Percentiles rank a stretch among this genome's conserved stretches.
Evolutionary conservation across 2,113 vertebrate genomes (phyloP).

Genomic region (Tragelaphus buxtoni): DNA sequence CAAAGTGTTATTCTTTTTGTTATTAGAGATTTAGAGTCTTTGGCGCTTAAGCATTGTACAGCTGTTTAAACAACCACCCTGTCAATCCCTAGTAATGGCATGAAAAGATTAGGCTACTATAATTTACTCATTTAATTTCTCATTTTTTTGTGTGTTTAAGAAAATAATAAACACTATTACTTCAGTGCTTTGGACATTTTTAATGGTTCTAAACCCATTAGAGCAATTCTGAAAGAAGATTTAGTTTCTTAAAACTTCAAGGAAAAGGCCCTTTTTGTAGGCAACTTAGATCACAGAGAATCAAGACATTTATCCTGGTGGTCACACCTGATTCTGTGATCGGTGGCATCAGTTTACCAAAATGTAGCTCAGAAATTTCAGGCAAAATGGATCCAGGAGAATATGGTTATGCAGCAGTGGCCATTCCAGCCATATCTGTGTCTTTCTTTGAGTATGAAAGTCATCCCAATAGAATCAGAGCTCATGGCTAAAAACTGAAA

Average conservation of each 20-base stretch:
- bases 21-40: constrained; percentile 12
- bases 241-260: not conserved
- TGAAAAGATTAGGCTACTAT: not conserved
- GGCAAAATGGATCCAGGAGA: not conserved
- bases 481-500: not conserved
- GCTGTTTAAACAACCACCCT: constrained; percentile 25
- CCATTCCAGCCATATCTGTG: not conserved
- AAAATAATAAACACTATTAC: not conserved
- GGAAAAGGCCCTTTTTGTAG: not conserved
- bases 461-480: not conserved
- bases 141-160: not conserved
- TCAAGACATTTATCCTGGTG: not conserved
- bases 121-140: constrained; percentile 11
- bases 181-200: not conserved
- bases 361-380: not conserved
- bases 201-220: not conserved
- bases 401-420: not conserved
- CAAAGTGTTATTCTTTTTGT: not conserved
- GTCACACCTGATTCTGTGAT: not conserved
- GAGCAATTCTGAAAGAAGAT: not conserved
- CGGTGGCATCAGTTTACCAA: not conserved
- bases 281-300: not conserved
- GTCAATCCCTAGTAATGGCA: not conserved
- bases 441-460: not conserved
- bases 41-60: not conserved